A percentile compares a stretch with the other conserved stretches of the same genome.
phyloP scores from a whole-genome alignment of 2,888 invertebrate species.

The Palloptera scutellata region DNA sequence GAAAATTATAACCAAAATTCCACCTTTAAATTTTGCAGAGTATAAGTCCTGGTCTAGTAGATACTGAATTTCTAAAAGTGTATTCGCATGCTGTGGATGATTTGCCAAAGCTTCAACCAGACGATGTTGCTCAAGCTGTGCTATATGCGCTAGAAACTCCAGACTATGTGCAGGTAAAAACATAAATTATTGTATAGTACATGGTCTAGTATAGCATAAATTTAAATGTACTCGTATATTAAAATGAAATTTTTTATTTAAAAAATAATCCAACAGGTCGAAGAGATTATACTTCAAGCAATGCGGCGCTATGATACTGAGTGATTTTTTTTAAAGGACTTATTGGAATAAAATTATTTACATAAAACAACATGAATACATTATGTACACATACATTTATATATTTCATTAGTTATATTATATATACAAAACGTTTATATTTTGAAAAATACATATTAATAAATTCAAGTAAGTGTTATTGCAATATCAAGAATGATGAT shows the following conservation, averaged over 20 bases:
- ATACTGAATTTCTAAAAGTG: constrained; percentile 66
- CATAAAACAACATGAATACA: too few relatives aligned
- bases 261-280: constrained; percentile 45
- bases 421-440: too few relatives aligned
- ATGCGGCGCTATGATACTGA: constrained; percentile 43
- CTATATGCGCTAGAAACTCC: constrained; percentile 71
- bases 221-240: neutral
- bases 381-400: too few relatives aligned
- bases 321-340: neutral
- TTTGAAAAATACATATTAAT: too few relatives aligned
- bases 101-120: constrained; percentile 65
- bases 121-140: constrained; percentile 72
- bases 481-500: too few relatives aligned
- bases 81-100: constrained; percentile 58
- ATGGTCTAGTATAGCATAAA: neutral
- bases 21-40: constrained; percentile 65
- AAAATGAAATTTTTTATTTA: neutral
- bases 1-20: too few relatives aligned
- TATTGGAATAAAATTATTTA: too few relatives aligned
- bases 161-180: constrained; percentile 69
- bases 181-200: neutral
- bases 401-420: too few relatives aligned
- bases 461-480: too few relatives aligned
- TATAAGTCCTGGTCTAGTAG: constrained; percentile 71
- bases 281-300: constrained; percentile 61